Evolutionary conservation across 2,797 vertebrate genomes (phyloP).

Genomic region (Nasua narica): DNA sequence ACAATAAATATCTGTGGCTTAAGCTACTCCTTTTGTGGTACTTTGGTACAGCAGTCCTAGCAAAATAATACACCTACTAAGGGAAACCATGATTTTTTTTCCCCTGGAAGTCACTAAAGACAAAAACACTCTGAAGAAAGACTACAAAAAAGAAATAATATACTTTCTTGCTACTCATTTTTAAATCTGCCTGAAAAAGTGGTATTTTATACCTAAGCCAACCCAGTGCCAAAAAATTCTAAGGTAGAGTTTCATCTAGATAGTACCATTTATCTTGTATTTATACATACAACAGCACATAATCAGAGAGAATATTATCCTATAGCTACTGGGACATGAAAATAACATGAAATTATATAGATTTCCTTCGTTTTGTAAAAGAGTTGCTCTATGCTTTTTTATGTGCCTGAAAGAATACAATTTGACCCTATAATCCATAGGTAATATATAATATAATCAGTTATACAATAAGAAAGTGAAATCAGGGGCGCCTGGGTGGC

Average conservation of each 20-base stretch:
- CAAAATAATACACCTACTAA: background rate
- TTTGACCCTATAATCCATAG: slow-evolving; percentile 11
- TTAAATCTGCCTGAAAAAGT: background rate
- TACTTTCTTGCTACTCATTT: slow-evolving; percentile 20
- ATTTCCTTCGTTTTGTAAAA: background rate
- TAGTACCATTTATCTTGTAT: background rate
- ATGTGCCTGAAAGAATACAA: background rate
- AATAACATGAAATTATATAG: background rate
- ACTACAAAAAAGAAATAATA: slow-evolving; percentile 2
- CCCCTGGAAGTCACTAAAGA: background rate
- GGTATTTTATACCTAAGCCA: slow-evolving; percentile 31
- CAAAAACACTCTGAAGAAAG: slow-evolving; percentile 27
- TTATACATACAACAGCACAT: background rate
- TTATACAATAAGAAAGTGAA: background rate
- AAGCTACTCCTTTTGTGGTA: background rate
- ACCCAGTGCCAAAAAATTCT: background rate
- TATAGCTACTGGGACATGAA: background rate
- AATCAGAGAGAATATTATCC: background rate
- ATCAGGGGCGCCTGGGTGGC: too few species aligned
- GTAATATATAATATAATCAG: slow-evolving; percentile 5
- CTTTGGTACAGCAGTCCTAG: background rate
- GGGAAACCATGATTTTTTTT: background rate
- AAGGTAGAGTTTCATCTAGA: background rate
- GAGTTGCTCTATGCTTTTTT: background rate
- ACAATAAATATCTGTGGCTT: background rate